These are phyloP conservation scores for Rapana venosa DNA, from an alignment of 2,888 invertebrate genomes.

Conservation along the genomic window DNA sequence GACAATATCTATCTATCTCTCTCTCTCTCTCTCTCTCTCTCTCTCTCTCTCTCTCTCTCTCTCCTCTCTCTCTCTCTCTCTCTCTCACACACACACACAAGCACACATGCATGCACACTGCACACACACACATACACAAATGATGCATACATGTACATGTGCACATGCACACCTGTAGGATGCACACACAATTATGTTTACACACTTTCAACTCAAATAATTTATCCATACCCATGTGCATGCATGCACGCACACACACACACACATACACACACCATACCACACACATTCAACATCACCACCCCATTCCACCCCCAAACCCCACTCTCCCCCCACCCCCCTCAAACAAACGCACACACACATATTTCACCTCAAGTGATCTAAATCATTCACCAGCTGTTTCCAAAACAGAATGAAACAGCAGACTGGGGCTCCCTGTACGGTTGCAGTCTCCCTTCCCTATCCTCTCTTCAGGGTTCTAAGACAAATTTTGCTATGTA, in stretches of 20 bases:
- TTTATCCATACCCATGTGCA: too few relatives aligned
- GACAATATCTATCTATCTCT: too few relatives aligned
- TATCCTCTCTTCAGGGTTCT: neutral
- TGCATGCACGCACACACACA: neutral
- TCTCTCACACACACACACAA: too few relatives aligned
- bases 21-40: too few relatives aligned
- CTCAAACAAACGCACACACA: neutral
- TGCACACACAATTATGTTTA: too few relatives aligned
- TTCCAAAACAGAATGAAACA: neutral
- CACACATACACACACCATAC: conserved; percentile 18
- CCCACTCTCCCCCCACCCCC: too few relatives aligned
- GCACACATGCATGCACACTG: neutral
- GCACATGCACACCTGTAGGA: too few relatives aligned
- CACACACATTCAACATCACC: too few relatives aligned
- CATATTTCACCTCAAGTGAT: neutral
- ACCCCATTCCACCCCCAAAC: too few relatives aligned
- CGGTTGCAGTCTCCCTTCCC: neutral
- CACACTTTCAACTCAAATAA: too few relatives aligned
- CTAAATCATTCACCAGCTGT: neutral
- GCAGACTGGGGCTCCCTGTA: neutral
- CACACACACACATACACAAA: neutral
- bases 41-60: too few relatives aligned
- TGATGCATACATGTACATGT: neutral
- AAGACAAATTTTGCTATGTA: neutral
- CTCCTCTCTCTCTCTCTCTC: too few relatives aligned